Conservation (phyloP, 1,140 invertebrate species). For the Nautilus pompilius region DNA sequence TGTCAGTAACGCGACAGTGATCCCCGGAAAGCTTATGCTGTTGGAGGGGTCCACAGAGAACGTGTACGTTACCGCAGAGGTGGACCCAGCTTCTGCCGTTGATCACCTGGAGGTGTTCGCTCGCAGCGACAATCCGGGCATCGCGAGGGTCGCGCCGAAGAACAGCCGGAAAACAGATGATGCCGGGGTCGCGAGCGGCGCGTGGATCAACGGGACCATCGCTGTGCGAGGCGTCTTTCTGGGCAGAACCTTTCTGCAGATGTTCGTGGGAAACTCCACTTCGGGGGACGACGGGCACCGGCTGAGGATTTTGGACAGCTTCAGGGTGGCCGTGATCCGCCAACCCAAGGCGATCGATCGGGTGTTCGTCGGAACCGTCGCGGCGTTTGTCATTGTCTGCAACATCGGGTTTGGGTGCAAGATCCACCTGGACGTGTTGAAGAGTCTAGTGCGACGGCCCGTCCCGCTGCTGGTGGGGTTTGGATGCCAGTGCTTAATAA, state of each 20-base stretch:
- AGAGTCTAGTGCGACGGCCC: slow-evolving; percentile 40
- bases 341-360: slow-evolving; percentile 28
- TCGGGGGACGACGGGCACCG: not conserved
- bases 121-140: too few relatives aligned
- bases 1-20: too few relatives aligned
- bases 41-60: too few relatives aligned
- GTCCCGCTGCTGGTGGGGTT: slow-evolving; percentile 48
- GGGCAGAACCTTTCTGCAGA: not conserved
- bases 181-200: too few relatives aligned
- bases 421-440: slow-evolving; percentile 42
- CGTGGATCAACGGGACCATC: not conserved
- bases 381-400: slow-evolving; percentile 39
- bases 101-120: too few relatives aligned
- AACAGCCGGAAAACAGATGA: too few relatives aligned
- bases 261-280: not conserved
- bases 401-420: slow-evolving; percentile 53
- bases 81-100: too few relatives aligned
- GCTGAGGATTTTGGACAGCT: slow-evolving; percentile 3
- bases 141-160: too few relatives aligned
- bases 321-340: slow-evolving; percentile 25
- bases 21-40: too few relatives aligned
- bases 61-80: too few relatives aligned
- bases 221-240: not conserved
- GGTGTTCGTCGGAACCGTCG: slow-evolving; percentile 38
- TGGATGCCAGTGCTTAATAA: slow-evolving; percentile 47